Evolutionary conservation across 2,797 vertebrate genomes (phyloP).

Genomic region (Gallinago solitaria): DNA sequence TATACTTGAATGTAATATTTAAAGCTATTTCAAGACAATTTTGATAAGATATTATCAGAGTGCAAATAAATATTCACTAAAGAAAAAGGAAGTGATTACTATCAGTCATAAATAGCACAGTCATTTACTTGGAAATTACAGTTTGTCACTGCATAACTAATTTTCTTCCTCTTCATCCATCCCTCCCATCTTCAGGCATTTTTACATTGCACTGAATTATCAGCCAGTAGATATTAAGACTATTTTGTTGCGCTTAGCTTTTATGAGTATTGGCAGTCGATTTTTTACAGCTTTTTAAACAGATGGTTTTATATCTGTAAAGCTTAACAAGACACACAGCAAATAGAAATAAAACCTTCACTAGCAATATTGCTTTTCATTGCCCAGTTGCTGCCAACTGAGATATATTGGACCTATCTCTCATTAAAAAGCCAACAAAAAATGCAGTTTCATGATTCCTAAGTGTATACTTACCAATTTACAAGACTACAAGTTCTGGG

Average conservation of each 20-base stretch:
- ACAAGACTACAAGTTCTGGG: constrained; percentile 2
- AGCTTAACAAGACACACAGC: constrained; percentile 68
- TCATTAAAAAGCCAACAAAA: constrained; percentile 27
- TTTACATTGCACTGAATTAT: background rate
- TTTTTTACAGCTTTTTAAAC: constrained; percentile 73
- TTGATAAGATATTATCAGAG: background rate
- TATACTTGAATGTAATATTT: background rate
- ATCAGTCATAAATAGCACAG: background rate
- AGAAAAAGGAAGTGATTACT: background rate
- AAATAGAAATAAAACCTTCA: constrained; percentile 69
- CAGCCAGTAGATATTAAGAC: constrained; percentile 35
- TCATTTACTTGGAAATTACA: background rate
- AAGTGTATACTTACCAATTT: constrained; percentile 21
- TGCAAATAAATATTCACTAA: background rate
- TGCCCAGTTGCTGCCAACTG: constrained; percentile 60
- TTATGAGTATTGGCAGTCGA: constrained; percentile 41
- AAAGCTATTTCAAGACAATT: background rate
- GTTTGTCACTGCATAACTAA: background rate
- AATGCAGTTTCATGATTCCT: constrained; percentile 41
- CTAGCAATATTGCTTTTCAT: constrained; percentile 63
- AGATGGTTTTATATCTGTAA: constrained; percentile 70
- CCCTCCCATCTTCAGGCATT: background rate
- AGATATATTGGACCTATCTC: constrained; percentile 44
- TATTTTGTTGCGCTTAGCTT: constrained; percentile 56
- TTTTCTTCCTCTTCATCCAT: background rate